phyloP scores from a whole-genome alignment of 2,888 invertebrate species.

The Leptothorax acervorum region DNA sequence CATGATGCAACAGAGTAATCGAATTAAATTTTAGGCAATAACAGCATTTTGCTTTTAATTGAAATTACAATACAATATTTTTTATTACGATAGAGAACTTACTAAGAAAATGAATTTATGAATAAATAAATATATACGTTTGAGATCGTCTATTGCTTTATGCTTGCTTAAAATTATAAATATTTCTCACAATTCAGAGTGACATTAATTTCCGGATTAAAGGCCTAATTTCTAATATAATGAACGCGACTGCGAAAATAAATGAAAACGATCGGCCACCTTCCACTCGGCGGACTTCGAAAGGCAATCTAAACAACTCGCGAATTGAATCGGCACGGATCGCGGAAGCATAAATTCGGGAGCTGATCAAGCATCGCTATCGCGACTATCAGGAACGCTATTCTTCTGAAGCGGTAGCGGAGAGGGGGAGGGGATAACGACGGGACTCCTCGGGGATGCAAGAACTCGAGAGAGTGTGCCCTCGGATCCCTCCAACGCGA shows the following conservation, averaged over 20 bases:
- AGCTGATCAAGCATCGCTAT: conserved; percentile 75
- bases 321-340: conserved; percentile 65
- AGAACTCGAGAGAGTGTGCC: conserved; percentile 51
- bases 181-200: not conserved
- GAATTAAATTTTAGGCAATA: not conserved
- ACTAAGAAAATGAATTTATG: not conserved
- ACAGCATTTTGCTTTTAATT: not conserved
- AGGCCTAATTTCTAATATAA: not conserved
- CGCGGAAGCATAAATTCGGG: conserved; percentile 71
- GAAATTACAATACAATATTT: not conserved
- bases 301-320: conserved; percentile 38
- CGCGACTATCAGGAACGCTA: conserved; percentile 68
- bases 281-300: conserved; percentile 55
- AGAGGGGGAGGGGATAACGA: conserved; percentile 23
- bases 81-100: not conserved
- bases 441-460: conserved; percentile 20
- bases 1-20: not conserved
- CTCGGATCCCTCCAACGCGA: conserved; percentile 68
- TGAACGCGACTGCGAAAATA: not conserved
- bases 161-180: not conserved
- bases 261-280: conserved; percentile 1
- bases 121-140: not conserved
- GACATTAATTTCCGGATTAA: not conserved
- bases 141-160: not conserved
- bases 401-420: conserved; percentile 41